Base-by-base conservation (phyloP, 2,888 invertebrate species). In the Fragum sueziense region DNA sequence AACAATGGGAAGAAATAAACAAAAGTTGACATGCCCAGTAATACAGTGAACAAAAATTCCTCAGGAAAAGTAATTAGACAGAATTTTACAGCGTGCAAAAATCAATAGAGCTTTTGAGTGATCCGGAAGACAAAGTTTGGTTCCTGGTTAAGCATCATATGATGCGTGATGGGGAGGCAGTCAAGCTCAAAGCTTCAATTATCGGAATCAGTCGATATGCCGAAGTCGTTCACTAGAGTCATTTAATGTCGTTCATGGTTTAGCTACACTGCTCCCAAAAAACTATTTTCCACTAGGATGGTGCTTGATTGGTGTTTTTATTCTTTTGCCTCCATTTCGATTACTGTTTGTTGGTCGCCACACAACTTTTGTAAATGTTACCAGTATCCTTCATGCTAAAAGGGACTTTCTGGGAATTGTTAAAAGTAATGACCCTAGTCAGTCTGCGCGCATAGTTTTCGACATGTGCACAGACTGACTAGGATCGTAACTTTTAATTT, bases 161-260 rank as follows among this genome's bases (percentile, higher is more conserved):
- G 65, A 76, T 70, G 76, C 76, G 65, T 76, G 76, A 65, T 76
- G 14, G 62, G 52, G 34, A 47, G 14, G 25, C 70, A 70, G 76
- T 51, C 70, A 76, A 51, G 76, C 76, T 54, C 25, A 76, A 70
- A 76, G 22, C 62, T 61, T 51, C 72, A 72, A 72, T 72, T 72
- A 72, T 61, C 51, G 47, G 70, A 70, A 54, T 25, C 31, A 70
- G 70, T 70, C 52, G 70, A 70, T 70, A 70, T 33, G 54, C 70
- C 17, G 54, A 57, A 65, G 37, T 17, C 25, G 65, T 34, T 41
- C 33, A 34, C 65, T 47, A 57, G 70, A 65, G 37, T 27, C 22
- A 41, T 41, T 65, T 34, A 34, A 17, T 41, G 25, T 27, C 22
- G 65, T 41, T 65, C 65, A n/a, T n/a, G n/a, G n/a, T n/a, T n/a